These are phyloP conservation scores for Stenodera caucasica DNA, from an alignment of 2,888 invertebrate species.

Conservation along the genomic window DNA sequence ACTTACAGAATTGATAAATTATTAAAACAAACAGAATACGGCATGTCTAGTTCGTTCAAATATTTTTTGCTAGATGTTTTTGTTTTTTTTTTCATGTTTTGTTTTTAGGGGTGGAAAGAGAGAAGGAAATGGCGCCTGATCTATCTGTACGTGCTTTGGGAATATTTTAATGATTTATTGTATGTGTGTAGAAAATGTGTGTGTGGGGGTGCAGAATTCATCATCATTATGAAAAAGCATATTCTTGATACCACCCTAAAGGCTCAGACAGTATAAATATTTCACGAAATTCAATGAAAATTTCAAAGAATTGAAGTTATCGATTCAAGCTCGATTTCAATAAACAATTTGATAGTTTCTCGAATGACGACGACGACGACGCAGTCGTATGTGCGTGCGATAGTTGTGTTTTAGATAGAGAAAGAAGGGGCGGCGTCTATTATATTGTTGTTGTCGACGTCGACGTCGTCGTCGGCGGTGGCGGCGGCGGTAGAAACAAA, in stretches of 20 bases:
- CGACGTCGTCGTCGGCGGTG: not conserved
- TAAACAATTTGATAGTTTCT: too few relatives aligned
- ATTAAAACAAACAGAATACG: not conserved
- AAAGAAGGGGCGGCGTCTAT: slow-evolving; percentile 6
- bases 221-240: too few relatives aligned
- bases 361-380: not conserved
- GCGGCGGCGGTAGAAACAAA: not conserved
- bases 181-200: too few relatives aligned
- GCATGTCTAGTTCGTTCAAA: not conserved
- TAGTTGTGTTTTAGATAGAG: not conserved
- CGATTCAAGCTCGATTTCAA: too few relatives aligned
- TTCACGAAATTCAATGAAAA: too few relatives aligned
- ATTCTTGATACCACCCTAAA: too few relatives aligned
- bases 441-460: not conserved
- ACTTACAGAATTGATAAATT: not conserved
- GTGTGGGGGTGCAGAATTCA: too few relatives aligned
- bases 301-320: too few relatives aligned
- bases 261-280: too few relatives aligned
- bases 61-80: not conserved
- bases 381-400: not conserved
- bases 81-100: not conserved
- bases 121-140: not conserved
- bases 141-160: not conserved
- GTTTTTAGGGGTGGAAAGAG: not conserved
- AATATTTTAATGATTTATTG: slow-evolving; percentile 1